phyloP scores from a whole-genome alignment of 2,797 vertebrate genomes.

The Morelia viridis region DNA sequence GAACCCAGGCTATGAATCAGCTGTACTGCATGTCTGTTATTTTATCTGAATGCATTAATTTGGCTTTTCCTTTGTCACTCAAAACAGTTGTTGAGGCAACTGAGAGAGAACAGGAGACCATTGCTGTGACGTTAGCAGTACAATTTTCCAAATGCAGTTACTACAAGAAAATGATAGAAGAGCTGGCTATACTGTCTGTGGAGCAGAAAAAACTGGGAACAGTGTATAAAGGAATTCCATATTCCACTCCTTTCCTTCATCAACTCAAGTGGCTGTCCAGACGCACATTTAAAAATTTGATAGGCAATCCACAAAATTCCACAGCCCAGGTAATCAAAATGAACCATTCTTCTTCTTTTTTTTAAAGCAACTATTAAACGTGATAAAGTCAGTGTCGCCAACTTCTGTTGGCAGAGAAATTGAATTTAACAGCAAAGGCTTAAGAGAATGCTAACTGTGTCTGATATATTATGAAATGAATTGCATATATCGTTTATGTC shows the following conservation, averaged over 20 bases:
- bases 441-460: background rate
- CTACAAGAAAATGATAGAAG: constrained; percentile 64
- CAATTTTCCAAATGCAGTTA: constrained; percentile 74
- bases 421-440: background rate
- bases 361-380: background rate
- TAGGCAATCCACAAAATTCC: constrained; percentile 84
- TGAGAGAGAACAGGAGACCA: constrained; percentile 50
- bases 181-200: constrained; percentile 72
- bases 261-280: constrained; percentile 84
- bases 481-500: background rate
- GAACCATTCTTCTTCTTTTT: background rate
- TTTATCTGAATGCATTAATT: background rate
- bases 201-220: constrained; percentile 54
- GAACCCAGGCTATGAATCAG: background rate
- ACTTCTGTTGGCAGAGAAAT: background rate
- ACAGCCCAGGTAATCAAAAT: constrained; percentile 74
- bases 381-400: background rate
- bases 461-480: background rate
- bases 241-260: constrained; percentile 82
- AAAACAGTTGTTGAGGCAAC: constrained; percentile 9
- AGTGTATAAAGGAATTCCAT: constrained; percentile 69
- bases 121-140: constrained; percentile 69
- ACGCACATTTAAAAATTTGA: constrained; percentile 84
- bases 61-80: constrained; percentile 41
- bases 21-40: background rate